These are phyloP conservation scores for Asteroscopus sphinx DNA, from an alignment of 2,888 invertebrate genomes.

Conservation along the genomic window DNA sequence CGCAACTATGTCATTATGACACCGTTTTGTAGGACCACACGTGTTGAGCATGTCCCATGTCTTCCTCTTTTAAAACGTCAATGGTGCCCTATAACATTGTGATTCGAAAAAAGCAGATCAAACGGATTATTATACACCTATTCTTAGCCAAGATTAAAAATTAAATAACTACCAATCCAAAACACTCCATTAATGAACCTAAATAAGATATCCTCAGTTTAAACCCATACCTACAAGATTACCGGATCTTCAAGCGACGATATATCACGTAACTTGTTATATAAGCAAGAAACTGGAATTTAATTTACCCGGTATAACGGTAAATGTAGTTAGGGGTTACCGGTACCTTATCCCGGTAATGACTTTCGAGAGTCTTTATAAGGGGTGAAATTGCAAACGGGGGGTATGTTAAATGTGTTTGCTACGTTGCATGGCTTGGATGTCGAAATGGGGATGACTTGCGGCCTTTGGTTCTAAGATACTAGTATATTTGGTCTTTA, in stretches of 20 bases:
- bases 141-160: too few species aligned
- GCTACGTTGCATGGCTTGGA: constrained; percentile 3
- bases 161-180: background rate
- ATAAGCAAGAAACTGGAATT: constrained; percentile 52
- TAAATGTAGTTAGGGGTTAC: constrained; percentile 52
- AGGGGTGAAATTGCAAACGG: constrained; percentile 13
- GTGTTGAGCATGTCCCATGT: too few species aligned
- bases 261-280: constrained; percentile 44
- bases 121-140: too few species aligned
- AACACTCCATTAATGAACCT: background rate
- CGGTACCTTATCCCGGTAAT: constrained; percentile 54
- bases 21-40: too few species aligned
- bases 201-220: constrained; percentile 17
- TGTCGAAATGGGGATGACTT: constrained; percentile 11
- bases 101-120: too few species aligned
- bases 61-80: too few species aligned
- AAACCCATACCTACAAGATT: constrained; percentile 30
- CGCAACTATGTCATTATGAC: too few species aligned
- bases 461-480: background rate
- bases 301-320: constrained; percentile 54
- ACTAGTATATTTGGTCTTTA: constrained; percentile 1
- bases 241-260: constrained; percentile 19
- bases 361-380: constrained; percentile 46
- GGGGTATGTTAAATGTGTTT: constrained; percentile 19
- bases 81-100: too few species aligned